Conservation (phyloP, 2,888 invertebrate genomes). For the Cantharis lateralis region DNA sequence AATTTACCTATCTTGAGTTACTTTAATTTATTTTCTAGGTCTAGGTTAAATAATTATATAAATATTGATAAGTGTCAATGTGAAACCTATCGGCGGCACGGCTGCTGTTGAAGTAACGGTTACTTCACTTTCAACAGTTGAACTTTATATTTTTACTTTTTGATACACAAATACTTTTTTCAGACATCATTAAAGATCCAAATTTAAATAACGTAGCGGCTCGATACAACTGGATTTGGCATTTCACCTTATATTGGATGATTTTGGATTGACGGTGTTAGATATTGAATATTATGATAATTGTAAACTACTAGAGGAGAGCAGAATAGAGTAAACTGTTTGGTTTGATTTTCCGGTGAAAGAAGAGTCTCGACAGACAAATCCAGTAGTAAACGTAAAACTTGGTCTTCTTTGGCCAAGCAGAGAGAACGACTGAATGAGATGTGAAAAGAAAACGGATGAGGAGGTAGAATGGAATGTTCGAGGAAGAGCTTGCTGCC, state of each 20-base stretch:
- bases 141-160: neutral
- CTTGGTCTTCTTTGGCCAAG: no score
- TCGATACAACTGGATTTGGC: no score
- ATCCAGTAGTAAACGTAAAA: no score
- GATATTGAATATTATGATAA: neutral
- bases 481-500: no score
- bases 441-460: no score
- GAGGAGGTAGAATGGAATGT: no score
- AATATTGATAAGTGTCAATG: neutral
- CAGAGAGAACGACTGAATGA: no score
- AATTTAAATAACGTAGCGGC: neutral
- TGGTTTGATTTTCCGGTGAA: no score
- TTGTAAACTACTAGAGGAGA: no score
- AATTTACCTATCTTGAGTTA: neutral
- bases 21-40: neutral
- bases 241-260: neutral
- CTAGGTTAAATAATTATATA: neutral
- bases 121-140: constrained; percentile 2
- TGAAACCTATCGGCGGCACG: neutral
- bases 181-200: neutral
- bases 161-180: neutral
- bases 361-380: no score
- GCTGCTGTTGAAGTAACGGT: neutral
- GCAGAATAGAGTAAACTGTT: no score
- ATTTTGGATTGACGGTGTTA: neutral